Evolutionary conservation across 2,797 vertebrate species (phyloP), one percentile per base, ranked within the genome.

Genomic region (Columba guinea): DNA sequence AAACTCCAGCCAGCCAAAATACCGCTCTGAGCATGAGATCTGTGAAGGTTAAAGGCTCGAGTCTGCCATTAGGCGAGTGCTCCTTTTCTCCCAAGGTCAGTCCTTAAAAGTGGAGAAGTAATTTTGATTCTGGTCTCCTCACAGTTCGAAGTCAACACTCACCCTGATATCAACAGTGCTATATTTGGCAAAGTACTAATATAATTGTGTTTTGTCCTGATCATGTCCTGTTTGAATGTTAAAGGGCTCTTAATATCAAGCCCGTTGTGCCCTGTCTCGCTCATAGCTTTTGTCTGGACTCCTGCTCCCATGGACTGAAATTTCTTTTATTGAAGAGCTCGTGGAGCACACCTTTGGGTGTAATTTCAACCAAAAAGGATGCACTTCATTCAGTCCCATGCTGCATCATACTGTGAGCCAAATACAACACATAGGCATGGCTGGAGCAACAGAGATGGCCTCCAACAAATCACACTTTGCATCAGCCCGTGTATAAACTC

Each of bases 71-170:
- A 65, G 58, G 62, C 94, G 58, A 87, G 34, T 59, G 37, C 26
- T 74, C 2, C 48, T 89, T 44, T n/a, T 73, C 76, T 94, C 70
- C 53, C 90, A 95, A 89, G 86, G 90, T 96, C 87, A 89, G 22
- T 58, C 21, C 75, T 90, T 68, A 85, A 71, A 85, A 20, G 10
- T 51, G 48, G 78, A 80, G 64, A 75, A 71, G 75, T 78, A 70
- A 95, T 94, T 95, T 91, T 86, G 85, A 90, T 94, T 94, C 91
- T 76, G n/a, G 51, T 88, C 82, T 84, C 48, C 70, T 86, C 74
- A 52, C 51, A 34, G 69, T 88, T 91, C 89, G 93, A 96, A 96
- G 95, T 94, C 93, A 95, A 82, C 0, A 2, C 77, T 86, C 79
- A 85, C 82, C 73, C 85, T 92, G 58, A 63, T 92, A 93, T 95